Base-by-base conservation (phyloP, 2,888 invertebrate genomes). In the Pristionchus entomophagus region DNA sequence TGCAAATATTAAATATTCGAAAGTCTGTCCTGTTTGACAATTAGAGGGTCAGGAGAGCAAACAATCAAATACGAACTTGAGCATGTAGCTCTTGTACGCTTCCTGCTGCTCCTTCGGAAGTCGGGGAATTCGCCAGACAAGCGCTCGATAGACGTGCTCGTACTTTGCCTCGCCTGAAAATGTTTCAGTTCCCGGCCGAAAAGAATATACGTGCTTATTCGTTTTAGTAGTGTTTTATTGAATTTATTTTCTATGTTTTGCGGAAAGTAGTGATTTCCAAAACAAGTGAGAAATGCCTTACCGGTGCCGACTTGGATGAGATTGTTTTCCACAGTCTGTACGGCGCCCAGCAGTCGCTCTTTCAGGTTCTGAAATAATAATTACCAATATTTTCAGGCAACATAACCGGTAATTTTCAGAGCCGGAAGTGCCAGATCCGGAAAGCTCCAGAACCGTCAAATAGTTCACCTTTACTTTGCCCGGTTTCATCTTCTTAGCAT, bases 51-150 rank as follows among this genome's bases (percentile, higher is more conserved):
- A 10, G 6, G 14, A 6, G 45, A 45, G 14, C 45, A 10, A 45
- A 45, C 14, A 10, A 45, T 45, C 45, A 45, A 45, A 35, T 12
- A 59, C 78, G 84, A 86, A 92, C 90, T 90, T 96, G 95, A 99
- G 96, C 94, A 97, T 96, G 95, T 99, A 99, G 32, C 97, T 97
- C 88, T 99, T 99, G 95, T 99, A 99, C 35, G 99, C 99, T 85
- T 98, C 99, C 95, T 99, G 98, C 89, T 99, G 98, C 94, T 99
- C 97, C 94, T 99, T 99, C 86, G 99, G 99, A 92, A 99, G 95
- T 84, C 98, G 95, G 14, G 97, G 96, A 95, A 99, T 98, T 91
- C 99, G 95, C 99, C 99, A 99, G 49, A 99, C 99, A 91, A 99
- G 97, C 87, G 98, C 96, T 89, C 93, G 90, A 95, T 98, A 98